Percentiles rank a stretch among this genome's conserved stretches.
Evolutionary conservation across 2,113 vertebrate genomes (phyloP).

Genomic region (Malaclemys terrapin): DNA sequence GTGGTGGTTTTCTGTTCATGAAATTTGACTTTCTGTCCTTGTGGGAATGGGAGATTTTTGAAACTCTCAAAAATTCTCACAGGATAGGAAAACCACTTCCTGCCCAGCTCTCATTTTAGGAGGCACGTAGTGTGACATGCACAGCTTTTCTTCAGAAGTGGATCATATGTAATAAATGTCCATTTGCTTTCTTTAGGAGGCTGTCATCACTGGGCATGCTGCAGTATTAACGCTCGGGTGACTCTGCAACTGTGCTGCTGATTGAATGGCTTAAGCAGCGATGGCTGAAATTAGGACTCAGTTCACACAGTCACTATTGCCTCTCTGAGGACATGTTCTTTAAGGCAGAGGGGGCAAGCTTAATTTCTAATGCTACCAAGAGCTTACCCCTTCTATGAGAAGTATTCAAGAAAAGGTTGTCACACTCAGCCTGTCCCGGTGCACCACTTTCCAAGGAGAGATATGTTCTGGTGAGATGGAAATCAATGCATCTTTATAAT

Average conservation of each 20-base stretch:
- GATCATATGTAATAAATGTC: neutral
- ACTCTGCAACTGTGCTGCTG: neutral
- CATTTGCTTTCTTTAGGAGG: neutral
- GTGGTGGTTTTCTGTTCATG: neutral
- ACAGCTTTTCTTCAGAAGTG: neutral
- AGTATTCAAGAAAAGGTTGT: neutral
- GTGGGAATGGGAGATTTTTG: neutral
- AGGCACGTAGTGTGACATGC: neutral
- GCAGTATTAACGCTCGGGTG: neutral
- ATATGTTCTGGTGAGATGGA: neutral
- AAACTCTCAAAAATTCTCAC: neutral
- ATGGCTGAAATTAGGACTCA: neutral
- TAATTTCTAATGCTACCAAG: neutral
- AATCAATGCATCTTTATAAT: neutral
- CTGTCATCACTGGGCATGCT: too few species aligned
- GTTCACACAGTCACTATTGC: accelerated
- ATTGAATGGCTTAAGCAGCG: accelerated
- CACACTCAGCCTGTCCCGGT: neutral
- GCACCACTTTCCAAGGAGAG: neutral
- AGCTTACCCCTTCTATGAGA: neutral
- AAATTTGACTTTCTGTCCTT: neutral
- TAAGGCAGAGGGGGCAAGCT: accelerated
- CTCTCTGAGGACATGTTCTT: accelerated
- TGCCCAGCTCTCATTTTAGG: neutral
- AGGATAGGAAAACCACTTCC: neutral